These are phyloP conservation scores for Euphonia xanthogaster DNA, from an alignment of 2,797 vertebrate species.

Conservation along the genomic window DNA sequence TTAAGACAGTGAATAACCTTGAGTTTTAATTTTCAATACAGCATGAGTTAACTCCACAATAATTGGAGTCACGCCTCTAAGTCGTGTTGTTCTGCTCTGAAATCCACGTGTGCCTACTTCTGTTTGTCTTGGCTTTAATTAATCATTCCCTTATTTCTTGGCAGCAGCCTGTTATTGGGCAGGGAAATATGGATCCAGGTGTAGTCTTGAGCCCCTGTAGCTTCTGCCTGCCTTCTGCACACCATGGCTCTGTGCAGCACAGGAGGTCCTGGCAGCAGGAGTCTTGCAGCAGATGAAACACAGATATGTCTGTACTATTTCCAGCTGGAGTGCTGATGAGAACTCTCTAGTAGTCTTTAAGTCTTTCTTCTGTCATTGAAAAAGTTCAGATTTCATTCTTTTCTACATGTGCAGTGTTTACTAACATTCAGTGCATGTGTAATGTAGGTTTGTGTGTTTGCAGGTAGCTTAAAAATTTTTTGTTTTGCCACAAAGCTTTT, in stretches of 20 bases:
- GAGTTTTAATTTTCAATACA: slow-evolving; percentile 39
- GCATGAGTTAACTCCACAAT: neutral
- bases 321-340: neutral
- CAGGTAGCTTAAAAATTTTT: neutral
- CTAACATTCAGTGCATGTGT: neutral
- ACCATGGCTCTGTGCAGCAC: neutral
- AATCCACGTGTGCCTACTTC: neutral
- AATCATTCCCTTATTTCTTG: slow-evolving; percentile 1
- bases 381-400: neutral
- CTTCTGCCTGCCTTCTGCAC: neutral
- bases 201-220: neutral
- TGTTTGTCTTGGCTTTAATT: slow-evolving; percentile 13
- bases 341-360: neutral
- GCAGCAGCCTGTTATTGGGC: neutral
- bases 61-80: neutral
- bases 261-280: neutral
- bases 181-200: neutral
- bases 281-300: neutral
- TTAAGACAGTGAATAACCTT: slow-evolving; percentile 38
- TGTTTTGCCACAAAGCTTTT: neutral
- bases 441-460: neutral
- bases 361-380: neutral
- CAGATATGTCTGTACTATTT: neutral
- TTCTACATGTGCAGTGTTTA: neutral
- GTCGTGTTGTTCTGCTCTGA: neutral